Conservation (phyloP, 2,888 invertebrate genomes). For the Lissonota sp. region DNA sequence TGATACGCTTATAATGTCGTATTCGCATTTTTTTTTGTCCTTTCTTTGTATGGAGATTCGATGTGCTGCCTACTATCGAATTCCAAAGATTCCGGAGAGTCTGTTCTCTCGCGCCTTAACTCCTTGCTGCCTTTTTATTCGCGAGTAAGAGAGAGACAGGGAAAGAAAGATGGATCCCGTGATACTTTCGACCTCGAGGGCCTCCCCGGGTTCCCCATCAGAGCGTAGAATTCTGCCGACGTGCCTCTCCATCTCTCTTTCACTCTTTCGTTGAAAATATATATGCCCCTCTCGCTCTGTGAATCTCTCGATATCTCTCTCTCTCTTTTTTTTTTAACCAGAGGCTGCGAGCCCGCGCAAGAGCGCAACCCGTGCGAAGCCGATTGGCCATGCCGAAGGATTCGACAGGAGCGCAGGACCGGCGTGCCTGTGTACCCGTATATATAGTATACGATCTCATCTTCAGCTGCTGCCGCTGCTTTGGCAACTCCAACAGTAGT, state of each 20-base stretch:
- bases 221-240: conserved; percentile 22
- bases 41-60: conserved; percentile 62
- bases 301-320: neutral
- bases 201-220: conserved; percentile 51
- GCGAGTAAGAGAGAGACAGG: conserved; percentile 5
- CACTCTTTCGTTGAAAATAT: conserved; percentile 2
- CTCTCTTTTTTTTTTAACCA: conserved; percentile 1
- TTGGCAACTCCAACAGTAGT: conserved; percentile 27
- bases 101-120: conserved; percentile 50
- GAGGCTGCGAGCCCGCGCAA: conserved; percentile 34
- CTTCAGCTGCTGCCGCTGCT: conserved; percentile 40
- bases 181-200: conserved; percentile 63
- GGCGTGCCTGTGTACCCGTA: neutral
- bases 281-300: neutral
- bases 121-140: conserved; percentile 29
- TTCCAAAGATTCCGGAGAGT: conserved; percentile 60
- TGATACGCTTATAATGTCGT: neutral
- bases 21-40: conserved; percentile 40
- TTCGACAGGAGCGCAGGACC: conserved; percentile 58
- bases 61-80: conserved; percentile 58
- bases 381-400: conserved; percentile 49
- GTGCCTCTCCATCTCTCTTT: conserved; percentile 22
- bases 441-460: conserved; percentile 28
- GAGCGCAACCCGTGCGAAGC: conserved; percentile 45
- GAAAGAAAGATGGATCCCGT: conserved; percentile 49